Conservation (phyloP, 2,113 vertebrate genomes). For the Lasiurus borealis region DNA sequence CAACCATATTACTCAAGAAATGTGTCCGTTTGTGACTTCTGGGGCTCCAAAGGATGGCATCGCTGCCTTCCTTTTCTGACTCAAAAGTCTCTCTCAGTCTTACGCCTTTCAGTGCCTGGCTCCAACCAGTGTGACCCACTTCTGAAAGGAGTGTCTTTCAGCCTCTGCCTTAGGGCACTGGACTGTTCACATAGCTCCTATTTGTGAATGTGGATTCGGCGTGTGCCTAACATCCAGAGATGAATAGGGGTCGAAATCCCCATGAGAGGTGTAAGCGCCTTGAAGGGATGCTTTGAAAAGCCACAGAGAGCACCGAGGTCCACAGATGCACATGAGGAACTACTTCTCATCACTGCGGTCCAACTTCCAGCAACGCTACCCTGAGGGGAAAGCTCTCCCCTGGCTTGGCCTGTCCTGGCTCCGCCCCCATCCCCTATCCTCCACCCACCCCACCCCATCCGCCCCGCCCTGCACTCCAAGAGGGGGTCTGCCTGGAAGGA, state of each 20-base stretch:
- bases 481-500: fast-evolving
- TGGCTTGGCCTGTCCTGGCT: background rate
- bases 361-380: background rate
- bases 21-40: conserved; percentile 34
- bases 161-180: background rate
- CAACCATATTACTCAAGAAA: background rate
- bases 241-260: background rate
- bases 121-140: conserved; percentile 41
- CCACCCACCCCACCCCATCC: no score
- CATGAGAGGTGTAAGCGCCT: background rate
- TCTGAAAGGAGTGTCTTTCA: background rate
- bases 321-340: background rate
- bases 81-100: conserved; percentile 71
- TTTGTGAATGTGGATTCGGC: background rate
- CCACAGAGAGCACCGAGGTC: background rate
- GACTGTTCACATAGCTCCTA: background rate
- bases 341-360: fast-evolving
- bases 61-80: conserved; percentile 50
- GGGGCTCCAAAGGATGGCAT: background rate
- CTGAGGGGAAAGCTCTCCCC: background rate
- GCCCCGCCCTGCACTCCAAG: background rate
- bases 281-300: background rate
- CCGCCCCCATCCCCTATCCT: no score
- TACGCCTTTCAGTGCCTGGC: conserved; percentile 26
- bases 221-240: background rate